Evolutionary conservation across 1,140 invertebrate genomes (phyloP).

Genomic region (Semibalanus balanoides): DNA sequence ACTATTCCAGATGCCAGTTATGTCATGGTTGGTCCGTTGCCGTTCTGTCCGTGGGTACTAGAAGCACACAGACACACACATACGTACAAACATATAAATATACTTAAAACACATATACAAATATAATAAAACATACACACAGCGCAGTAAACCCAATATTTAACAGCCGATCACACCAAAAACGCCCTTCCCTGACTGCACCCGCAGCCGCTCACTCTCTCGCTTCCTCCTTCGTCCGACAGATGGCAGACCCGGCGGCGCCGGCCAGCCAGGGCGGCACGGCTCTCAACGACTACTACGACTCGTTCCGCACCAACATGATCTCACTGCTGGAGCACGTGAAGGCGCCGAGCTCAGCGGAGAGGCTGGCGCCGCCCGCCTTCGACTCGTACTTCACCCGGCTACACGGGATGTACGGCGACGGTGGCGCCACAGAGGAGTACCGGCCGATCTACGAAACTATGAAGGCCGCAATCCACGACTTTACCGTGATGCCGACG

Average conservation of each 20-base stretch:
- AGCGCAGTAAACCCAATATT: too few species aligned
- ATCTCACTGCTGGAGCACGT: constrained; percentile 80
- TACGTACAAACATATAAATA: too few species aligned
- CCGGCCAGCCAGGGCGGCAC: constrained; percentile 47
- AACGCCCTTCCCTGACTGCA: too few species aligned
- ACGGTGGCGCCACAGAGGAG: constrained; percentile 43
- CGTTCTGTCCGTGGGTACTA: too few species aligned
- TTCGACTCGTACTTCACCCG: constrained; percentile 85
- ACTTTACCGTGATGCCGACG: constrained; percentile 75
- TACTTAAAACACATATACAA: too few species aligned
- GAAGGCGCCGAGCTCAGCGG: constrained; percentile 48
- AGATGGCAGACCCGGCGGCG: not conserved
- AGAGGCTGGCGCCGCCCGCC: constrained; percentile 27
- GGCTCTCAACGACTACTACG: constrained; percentile 74
- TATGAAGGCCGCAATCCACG: constrained; percentile 74
- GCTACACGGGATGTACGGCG: constrained; percentile 70
- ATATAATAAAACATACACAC: too few species aligned
- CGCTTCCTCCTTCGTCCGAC: too few species aligned
- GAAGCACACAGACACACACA: too few species aligned
- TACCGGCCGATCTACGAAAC: constrained; percentile 58
- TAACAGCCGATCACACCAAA: too few species aligned
- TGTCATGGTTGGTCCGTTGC: too few species aligned
- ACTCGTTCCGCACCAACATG: constrained; percentile 80
- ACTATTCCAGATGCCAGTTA: too few species aligned
- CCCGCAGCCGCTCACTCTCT: too few species aligned